Evolutionary conservation across 2,113 vertebrate genomes (phyloP), one percentile per base, ranked within the genome.

Genomic region (Eubucco bourcierii): DNA sequence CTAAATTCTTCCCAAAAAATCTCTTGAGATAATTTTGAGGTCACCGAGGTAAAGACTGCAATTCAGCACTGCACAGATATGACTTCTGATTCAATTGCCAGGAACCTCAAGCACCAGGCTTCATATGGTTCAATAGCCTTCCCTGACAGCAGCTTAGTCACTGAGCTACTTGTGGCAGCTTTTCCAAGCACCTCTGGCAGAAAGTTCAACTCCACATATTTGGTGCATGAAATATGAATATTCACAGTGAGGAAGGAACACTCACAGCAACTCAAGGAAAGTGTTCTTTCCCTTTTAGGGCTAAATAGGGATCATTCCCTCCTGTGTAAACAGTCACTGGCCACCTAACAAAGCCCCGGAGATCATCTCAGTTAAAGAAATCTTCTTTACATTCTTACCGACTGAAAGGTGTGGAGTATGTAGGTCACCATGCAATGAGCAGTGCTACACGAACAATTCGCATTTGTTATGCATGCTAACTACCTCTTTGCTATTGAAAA

Each of bases 51-150:
- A 92, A 95, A 91, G 64, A 44, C 33, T 37, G 27, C 55, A 59
- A 90, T 88, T 91, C 56, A 81, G n/a, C 6, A 0, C 53, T 58
- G 34, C 55, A 74, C 17, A 75, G 50, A 65, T 63, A 79, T 3
- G 29, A 63, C 52, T 92, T 41, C 39, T 90, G 55, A 95, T 96
- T 87, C 39, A 9, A 93, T 93, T 93, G 67, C 33, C 41, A 77
- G 71, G 56, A 89, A 89, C 31, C 23, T 67, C 81, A 60, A 86
- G 53, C 75, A n/a, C 41, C 52, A 73, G 76, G 39, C 71, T 87
- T 88, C 86, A 20, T 79, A 47, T 13, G 21, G 50, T 73, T 91
- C 84, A 92, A 90, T 33, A 55, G 56, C n/a, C 64, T 79, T 73
- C 78, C 25, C 46, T 90, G 89, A 87, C 90, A 94, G 84, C 55